These are phyloP conservation scores for Tokudaia tokunoshimensis DNA, from an alignment of 2,797 vertebrate genomes.

Conservation along the genomic window DNA sequence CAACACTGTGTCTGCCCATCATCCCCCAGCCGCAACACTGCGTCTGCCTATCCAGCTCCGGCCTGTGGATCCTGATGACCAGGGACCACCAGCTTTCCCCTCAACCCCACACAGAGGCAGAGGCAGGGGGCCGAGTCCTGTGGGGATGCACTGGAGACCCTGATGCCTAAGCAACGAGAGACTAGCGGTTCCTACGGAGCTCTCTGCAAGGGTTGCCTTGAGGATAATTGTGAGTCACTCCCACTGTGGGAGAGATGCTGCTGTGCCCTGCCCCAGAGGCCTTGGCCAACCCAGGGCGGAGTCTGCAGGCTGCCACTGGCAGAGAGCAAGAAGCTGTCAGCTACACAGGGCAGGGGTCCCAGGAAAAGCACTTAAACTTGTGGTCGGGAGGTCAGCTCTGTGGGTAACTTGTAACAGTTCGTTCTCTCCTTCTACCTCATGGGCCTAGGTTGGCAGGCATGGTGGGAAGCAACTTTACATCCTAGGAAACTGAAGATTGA, in stretches of 20 bases:
- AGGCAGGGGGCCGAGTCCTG: neutral
- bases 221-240: constrained; percentile 56
- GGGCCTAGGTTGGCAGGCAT: neutral
- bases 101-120: neutral
- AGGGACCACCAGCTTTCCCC: neutral
- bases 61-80: neutral
- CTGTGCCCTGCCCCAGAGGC: neutral
- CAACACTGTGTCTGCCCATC: too few species aligned
- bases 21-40: neutral
- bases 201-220: neutral
- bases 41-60: neutral
- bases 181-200: neutral
- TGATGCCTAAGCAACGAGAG: neutral
- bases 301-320: neutral
- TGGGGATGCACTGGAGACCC: neutral
- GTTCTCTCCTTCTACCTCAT: neutral
- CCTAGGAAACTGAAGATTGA: neutral
- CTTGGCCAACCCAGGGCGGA: neutral
- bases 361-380: constrained; percentile 22
- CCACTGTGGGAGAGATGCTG: constrained; percentile 11
- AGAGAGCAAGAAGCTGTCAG: constrained; percentile 15
- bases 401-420: neutral
- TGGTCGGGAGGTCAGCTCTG: too few species aligned
- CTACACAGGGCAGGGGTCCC: neutral
- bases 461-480: neutral